These are phyloP conservation scores for Ianthella basta DNA, from an alignment of 37 sponge, comb jelly and placozoan genomes.

Conservation along the genomic window DNA sequence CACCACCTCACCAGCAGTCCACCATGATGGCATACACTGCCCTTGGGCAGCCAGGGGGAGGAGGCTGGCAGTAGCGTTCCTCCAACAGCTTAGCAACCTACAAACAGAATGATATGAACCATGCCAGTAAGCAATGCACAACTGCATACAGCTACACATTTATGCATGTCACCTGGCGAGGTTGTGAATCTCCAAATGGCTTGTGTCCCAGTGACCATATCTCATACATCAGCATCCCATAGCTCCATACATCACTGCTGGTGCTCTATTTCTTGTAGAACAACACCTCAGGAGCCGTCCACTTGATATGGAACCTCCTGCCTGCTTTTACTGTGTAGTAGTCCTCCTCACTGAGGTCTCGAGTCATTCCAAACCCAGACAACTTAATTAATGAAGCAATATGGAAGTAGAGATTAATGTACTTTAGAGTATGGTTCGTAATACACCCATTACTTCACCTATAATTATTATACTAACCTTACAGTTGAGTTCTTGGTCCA, in stretches of 20 bases:
- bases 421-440: too few species aligned
- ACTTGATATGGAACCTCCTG: background rate
- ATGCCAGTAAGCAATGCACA: too few species aligned
- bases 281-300: slow-evolving; percentile 32
- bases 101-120: too few species aligned
- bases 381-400: background rate
- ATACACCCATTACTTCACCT: too few species aligned
- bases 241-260: slow-evolving; percentile 26
- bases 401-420: too few species aligned
- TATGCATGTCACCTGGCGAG: background rate
- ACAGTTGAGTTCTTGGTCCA: too few species aligned
- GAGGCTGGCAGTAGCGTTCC: slow-evolving; percentile 6
- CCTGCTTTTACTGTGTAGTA: background rate
- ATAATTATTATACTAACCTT: too few species aligned
- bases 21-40: slow-evolving; percentile 35
- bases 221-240: slow-evolving; percentile 29
- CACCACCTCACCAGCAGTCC: slow-evolving; percentile 34
- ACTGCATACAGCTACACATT: too few species aligned
- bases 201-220: slow-evolving; percentile 33
- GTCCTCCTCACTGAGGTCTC: background rate
- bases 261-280: slow-evolving; percentile 25
- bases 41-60: slow-evolving; percentile 12
- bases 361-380: slow-evolving; percentile 33
- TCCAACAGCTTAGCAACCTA: too few species aligned
- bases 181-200: slow-evolving; percentile 17